Conservation (phyloP, 2,888 invertebrate genomes). For the Ferdinandea cuprea region DNA sequence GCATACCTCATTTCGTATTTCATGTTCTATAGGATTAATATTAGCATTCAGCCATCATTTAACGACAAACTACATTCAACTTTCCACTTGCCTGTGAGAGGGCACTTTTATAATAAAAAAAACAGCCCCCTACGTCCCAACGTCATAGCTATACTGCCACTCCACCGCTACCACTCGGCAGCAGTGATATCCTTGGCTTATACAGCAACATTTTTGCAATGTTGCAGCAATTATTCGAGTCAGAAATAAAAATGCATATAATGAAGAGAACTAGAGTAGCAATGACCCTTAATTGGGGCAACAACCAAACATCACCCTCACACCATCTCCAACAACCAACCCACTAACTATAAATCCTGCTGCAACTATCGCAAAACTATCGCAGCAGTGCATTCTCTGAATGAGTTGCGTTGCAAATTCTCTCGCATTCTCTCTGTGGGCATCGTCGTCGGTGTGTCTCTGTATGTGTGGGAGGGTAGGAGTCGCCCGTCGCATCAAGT, state of each 20-base stretch:
- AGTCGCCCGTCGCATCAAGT: conserved; percentile 3
- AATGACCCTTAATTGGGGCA: conserved; percentile 79
- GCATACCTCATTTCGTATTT: neutral
- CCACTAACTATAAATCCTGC: neutral
- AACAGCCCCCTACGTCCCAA: neutral
- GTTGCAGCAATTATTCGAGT: conserved; percentile 61
- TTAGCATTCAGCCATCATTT: conserved; percentile 65
- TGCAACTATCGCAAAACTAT: conserved; percentile 52
- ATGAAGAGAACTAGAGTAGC: conserved; percentile 75
- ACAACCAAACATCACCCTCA: conserved; percentile 75
- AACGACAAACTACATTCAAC: conserved; percentile 30
- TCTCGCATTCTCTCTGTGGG: conserved; percentile 20
- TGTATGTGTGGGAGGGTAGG: neutral
- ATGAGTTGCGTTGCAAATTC: conserved; percentile 43
- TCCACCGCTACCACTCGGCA: neutral
- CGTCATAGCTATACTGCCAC: neutral
- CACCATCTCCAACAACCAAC: conserved; percentile 31
- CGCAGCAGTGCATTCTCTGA: conserved; percentile 51
- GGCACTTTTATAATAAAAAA: conserved; percentile 19
- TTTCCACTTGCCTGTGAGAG: conserved; percentile 6
- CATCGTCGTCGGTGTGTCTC: neutral
- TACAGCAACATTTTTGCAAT: conserved; percentile 54
- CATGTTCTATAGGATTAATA: conserved; percentile 45
- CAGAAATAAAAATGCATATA: conserved; percentile 70
- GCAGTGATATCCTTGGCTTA: conserved; percentile 43